Conservation (phyloP, 2,113 vertebrate genomes). For the Caranx melampygus region DNA sequence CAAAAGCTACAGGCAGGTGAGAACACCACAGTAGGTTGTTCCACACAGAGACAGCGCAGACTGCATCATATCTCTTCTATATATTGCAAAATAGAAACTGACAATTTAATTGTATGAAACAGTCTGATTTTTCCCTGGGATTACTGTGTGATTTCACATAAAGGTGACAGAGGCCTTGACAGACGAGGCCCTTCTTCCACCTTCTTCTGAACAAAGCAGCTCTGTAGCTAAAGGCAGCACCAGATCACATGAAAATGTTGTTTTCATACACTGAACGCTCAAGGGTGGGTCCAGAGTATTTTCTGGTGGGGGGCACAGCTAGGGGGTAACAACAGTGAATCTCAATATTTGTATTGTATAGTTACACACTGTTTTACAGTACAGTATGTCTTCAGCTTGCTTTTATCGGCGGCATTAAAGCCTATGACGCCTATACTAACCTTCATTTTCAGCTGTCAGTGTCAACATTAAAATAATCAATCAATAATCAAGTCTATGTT, state of each 20-base stretch:
- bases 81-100: background rate
- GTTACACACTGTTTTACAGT: too few species aligned
- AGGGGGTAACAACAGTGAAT: too few species aligned
- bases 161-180: background rate
- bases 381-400: too few species aligned
- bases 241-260: background rate
- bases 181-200: background rate
- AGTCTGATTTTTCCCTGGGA: background rate
- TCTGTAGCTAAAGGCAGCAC: constrained; percentile 36
- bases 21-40: constrained; percentile 5
- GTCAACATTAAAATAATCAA: too few species aligned
- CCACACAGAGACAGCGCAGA: background rate
- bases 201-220: constrained; percentile 6
- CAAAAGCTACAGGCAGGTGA: background rate
- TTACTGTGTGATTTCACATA: background rate
- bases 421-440: too few species aligned
- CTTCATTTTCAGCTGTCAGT: too few species aligned
- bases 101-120: background rate
- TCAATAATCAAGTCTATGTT: too few species aligned
- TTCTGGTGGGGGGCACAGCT: too few species aligned
- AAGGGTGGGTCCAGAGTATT: too few species aligned
- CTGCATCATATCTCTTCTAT: background rate
- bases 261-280: background rate
- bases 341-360: too few species aligned
- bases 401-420: too few species aligned